These are phyloP conservation scores for Neodon shergylaensis DNA, from an alignment of 2,113 vertebrate genomes.

Conservation along the genomic window DNA sequence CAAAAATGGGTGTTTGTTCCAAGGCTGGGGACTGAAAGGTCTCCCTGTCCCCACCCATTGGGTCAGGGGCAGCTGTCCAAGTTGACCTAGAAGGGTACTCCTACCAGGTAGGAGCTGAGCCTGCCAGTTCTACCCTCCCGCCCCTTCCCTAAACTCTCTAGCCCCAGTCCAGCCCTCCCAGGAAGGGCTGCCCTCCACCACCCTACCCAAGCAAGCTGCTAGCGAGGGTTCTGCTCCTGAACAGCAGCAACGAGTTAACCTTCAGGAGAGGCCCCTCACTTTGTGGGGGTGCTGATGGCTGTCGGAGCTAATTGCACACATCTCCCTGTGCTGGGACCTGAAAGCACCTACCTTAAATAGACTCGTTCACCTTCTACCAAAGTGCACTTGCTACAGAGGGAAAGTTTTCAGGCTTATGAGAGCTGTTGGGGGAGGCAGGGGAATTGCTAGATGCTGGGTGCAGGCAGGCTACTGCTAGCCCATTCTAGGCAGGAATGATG, in stretches of 20 bases:
- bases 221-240: rapidly evolving
- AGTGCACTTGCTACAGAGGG: neutral
- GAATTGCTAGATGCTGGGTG: rapidly evolving
- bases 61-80: neutral
- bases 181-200: neutral
- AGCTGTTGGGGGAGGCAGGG: neutral
- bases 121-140: neutral
- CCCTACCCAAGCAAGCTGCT: neutral
- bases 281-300: constrained; percentile 58
- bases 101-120: too few relatives aligned
- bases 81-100: too few relatives aligned
- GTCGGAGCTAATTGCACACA: neutral
- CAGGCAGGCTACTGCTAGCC: neutral
- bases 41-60: neutral
- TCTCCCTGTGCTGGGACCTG: neutral
- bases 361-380: neutral
- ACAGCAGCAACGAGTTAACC: neutral
- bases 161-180: too few relatives aligned
- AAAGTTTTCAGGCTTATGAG: rapidly evolving
- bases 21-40: neutral
- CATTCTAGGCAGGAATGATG: neutral
- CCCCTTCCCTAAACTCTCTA: too few relatives aligned
- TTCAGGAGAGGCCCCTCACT: neutral
- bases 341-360: constrained; percentile 13
- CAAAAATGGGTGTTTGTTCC: rapidly evolving